These are phyloP conservation scores for Hyperoplus lanceolatus DNA, from an alignment of 2,797 vertebrate genomes.

Conservation along the genomic window DNA sequence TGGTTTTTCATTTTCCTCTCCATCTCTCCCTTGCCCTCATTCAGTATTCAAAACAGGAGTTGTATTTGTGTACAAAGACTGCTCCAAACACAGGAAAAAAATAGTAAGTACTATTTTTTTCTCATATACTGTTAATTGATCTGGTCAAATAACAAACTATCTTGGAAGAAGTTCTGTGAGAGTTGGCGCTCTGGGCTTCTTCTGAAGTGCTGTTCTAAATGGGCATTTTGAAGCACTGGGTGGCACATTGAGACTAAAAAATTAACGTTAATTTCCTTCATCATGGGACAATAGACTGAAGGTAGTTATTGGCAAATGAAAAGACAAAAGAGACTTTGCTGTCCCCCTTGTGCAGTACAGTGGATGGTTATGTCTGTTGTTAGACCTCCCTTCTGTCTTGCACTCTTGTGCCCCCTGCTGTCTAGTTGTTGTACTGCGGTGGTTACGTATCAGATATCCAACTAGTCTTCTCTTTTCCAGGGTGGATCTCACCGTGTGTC, in stretches of 20 bases:
- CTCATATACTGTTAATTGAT: slow-evolving; percentile 12
- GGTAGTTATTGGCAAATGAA: background rate
- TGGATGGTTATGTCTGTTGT: background rate
- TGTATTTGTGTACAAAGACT: slow-evolving; percentile 96
- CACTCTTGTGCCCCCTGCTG: slow-evolving; percentile 64
- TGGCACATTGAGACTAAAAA: slow-evolving; percentile 22
- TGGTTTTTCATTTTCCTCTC: slow-evolving; percentile 26
- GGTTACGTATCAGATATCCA: background rate
- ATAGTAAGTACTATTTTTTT: slow-evolving; percentile 87
- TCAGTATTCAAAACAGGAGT: slow-evolving; percentile 97
- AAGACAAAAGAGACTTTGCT: background rate
- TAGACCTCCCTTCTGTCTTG: background rate
- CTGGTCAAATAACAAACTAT: background rate
- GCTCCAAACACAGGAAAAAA: slow-evolving; percentile 96
- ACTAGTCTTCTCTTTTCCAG: slow-evolving; percentile 76
- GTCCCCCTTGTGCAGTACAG: background rate
- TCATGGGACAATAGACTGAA: slow-evolving; percentile 12
- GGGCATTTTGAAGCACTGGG: background rate
- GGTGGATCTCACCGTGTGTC: slow-evolving; percentile 91
- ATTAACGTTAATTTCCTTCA: slow-evolving; percentile 36
- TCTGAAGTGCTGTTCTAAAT: slow-evolving; percentile 16
- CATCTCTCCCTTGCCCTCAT: slow-evolving; percentile 15
- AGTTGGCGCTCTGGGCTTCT: background rate
- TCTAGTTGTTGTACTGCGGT: slow-evolving; percentile 39
- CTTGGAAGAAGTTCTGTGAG: background rate